phyloP scores from a whole-genome alignment of 2,797 vertebrate genomes.

The Pteronotus mesoamericanus region DNA sequence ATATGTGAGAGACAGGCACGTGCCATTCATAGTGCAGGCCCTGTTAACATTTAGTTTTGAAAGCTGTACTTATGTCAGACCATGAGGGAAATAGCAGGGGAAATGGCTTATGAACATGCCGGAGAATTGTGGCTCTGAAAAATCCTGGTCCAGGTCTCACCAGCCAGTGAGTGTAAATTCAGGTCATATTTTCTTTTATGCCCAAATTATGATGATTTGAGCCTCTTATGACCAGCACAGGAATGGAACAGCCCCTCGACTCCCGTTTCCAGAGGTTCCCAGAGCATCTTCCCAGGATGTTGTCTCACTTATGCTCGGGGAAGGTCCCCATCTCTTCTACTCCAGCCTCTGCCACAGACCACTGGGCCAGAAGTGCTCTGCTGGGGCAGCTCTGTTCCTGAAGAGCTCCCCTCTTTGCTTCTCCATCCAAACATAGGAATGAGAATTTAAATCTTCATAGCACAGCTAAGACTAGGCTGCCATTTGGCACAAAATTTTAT shows the following conservation, averaged over 20 bases:
- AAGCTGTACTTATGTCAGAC: neutral
- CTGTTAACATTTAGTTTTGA: neutral
- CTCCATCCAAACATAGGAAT: neutral
- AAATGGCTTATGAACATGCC: neutral
- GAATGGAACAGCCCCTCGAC: neutral
- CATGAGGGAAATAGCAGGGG: neutral
- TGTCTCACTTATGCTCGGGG: neutral
- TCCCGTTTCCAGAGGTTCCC: neutral
- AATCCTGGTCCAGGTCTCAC: neutral
- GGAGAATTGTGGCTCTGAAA: neutral
- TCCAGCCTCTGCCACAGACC: neutral
- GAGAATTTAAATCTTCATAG: neutral
- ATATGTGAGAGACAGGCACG: neutral
- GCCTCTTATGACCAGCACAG: neutral
- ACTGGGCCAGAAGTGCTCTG: neutral
- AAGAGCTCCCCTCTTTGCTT: neutral
- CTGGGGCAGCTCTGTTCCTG: neutral
- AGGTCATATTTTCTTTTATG: neutral
- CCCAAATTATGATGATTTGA: neutral
- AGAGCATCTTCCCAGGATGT: neutral
- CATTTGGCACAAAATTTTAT: neutral
- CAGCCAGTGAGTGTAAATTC: neutral
- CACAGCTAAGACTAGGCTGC: neutral
- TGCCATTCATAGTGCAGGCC: neutral
- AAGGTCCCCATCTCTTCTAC: neutral